Base-by-base conservation (phyloP, 2,797 vertebrate species). In the Tragelaphus eurycerus region DNA sequence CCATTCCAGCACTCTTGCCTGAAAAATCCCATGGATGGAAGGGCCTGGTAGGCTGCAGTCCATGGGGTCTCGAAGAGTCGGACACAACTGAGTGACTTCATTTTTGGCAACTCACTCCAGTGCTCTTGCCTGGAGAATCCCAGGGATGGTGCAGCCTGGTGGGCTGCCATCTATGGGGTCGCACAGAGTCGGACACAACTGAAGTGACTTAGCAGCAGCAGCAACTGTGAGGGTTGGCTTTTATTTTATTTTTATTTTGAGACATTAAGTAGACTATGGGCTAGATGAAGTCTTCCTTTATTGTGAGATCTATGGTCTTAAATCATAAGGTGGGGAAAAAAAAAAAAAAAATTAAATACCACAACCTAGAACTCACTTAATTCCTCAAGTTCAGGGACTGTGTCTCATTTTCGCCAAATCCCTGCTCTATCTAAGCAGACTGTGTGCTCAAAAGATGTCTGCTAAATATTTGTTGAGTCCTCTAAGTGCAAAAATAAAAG, bases 211-310 rank as follows among this genome's bases (percentile, higher is more conserved):
- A 62, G 60, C 29, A 31, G 60, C 29, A 3, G 29, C 29, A 62
- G 29, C 29, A 16, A 14, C 83, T 91, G 34, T 60, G 50, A 89
- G 34, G 6, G 23, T 55, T 85, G 38, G 3, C 12, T 94, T 88
- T 71, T 81, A 52, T 59, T 83, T 92, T 55, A 15, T 48, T 74
- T 88, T 91, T 59, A 62, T 57, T 86, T 76, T 93, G 55, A 96
- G 46, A 90, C 10, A 31, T 64, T 79, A 86, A 89, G 38, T 9
- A 76, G 55, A 27, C 62, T 59, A 6, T 31, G 31, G 8, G 34
- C 71, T 81, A 62, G 7, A 64, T 17, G 1, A 93, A 85, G 12
- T 78, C 38, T 67, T 74, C 7, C 15, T 74, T 78, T 87, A 25
- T 17, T 50, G 4, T 95, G 23, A 91, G 23, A 43, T 13, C 48